These are phyloP conservation scores for Chouioia cunea DNA, from an alignment of 2,888 invertebrate genomes.

Conservation along the genomic window DNA sequence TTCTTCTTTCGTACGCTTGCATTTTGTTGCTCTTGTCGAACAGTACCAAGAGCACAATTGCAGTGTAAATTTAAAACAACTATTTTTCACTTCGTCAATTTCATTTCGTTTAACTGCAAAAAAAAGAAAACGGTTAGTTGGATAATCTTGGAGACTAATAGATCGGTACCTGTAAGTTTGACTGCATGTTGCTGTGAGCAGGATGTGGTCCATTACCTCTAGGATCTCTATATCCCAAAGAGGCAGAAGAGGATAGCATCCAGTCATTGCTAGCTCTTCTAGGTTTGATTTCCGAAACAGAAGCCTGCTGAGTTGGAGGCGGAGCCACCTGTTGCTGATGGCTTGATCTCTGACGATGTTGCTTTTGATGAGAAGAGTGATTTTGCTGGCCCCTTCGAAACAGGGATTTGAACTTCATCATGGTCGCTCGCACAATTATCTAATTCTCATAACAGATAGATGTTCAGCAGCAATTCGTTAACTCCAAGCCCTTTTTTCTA, in stretches of 20 bases:
- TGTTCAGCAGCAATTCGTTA: constrained; percentile 43
- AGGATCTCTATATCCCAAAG: constrained; percentile 38
- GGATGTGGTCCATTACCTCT: constrained; percentile 61
- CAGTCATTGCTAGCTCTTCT: constrained; percentile 70
- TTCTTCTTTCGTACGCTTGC: too few species aligned
- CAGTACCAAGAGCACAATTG: too few species aligned
- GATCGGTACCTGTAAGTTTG: constrained; percentile 23
- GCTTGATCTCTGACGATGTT: constrained; percentile 58
- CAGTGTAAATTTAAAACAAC: too few species aligned
- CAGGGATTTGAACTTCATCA: constrained; percentile 93
- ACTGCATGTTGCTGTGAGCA: constrained; percentile 28
- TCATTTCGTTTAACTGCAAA: not conserved
- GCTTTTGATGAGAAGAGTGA: constrained; percentile 59
- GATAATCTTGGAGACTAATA: constrained; percentile 17
- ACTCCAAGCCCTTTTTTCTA: constrained; percentile 42
- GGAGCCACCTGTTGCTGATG: constrained; percentile 67
- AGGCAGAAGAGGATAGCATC: constrained; percentile 48
- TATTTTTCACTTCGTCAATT: too few species aligned
- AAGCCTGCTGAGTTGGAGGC: constrained; percentile 54
- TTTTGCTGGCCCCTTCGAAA: constrained; percentile 86
- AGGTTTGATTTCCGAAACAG: constrained; percentile 76
- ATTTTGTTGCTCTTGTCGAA: too few species aligned
- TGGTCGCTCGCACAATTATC: constrained; percentile 70
- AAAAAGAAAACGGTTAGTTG: constrained; percentile 15
- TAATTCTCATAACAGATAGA: constrained; percentile 39